Evolutionary conservation across 2,888 invertebrate genomes (phyloP).

Genomic region (Melinopterus prodromus): DNA sequence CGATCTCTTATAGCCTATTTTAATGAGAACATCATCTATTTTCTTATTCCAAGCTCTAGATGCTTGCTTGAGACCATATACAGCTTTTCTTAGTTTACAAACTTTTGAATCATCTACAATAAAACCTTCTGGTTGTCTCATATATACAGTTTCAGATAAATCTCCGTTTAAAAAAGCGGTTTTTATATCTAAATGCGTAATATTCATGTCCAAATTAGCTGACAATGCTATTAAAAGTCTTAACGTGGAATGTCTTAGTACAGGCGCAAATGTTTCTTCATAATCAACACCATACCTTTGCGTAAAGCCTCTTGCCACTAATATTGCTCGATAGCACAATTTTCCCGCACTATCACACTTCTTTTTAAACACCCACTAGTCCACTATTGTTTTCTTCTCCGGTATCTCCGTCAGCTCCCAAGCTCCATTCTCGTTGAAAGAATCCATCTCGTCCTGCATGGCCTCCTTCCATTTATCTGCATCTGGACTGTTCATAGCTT

Average conservation of each 20-base stretch:
- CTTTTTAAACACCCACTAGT: conserved; percentile 21
- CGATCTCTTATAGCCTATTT: conserved; percentile 39
- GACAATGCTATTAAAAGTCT: conserved; percentile 43
- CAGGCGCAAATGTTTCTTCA: conserved; percentile 44
- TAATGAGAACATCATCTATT: conserved; percentile 36
- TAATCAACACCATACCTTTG: conserved; percentile 41
- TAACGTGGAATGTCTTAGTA: conserved; percentile 42
- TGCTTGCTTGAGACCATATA: conserved; percentile 38
- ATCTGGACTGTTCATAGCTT: conserved; percentile 45
- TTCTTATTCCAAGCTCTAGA: conserved; percentile 39
- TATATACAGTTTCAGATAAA: conserved; percentile 27
- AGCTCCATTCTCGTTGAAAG: conserved; percentile 47
- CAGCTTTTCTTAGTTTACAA: conserved; percentile 28
- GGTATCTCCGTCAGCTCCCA: conserved; percentile 46
- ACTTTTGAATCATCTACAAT: conserved; percentile 15
- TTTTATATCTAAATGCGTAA: conserved; percentile 43
- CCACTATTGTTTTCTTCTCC: conserved; percentile 14
- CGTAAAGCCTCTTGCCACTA: conserved; percentile 38
- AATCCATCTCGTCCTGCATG: conserved; percentile 47
- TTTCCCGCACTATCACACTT: background rate
- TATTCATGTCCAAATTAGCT: conserved; percentile 36
- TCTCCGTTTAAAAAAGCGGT: conserved; percentile 31
- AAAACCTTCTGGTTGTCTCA: background rate
- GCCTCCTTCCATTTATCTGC: conserved; percentile 42
- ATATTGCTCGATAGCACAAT: too few species aligned